Evolutionary conservation across 2,888 invertebrate genomes (phyloP), one percentile per base, ranked within the genome.

Genomic region (Epirrita christyi): DNA sequence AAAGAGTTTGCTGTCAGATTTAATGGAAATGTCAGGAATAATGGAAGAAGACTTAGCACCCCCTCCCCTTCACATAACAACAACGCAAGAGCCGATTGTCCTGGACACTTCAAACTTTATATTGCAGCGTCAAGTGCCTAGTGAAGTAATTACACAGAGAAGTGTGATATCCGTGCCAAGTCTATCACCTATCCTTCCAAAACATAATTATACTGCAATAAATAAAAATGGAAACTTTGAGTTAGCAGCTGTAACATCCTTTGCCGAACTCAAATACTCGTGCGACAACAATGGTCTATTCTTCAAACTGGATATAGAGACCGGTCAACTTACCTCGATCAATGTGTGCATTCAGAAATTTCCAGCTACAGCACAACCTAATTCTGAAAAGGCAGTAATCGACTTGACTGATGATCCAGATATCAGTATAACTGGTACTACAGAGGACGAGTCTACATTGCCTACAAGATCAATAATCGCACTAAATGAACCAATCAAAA

Each of bases 21-120:
- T 92, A 61, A 92, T 92, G 92, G 84, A 85, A 78, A 88, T 92
- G 88, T 91, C 91, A 8, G 92, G 92, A 8, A 92, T 92, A 68
- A 81, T 81, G 9, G 71, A 79, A 51, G 88, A 88, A 61, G 90
- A 91, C 53, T 61, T 73, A 4, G 59, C 64, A 34, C 60, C 75
- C 1, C 10, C 49, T 32, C 56, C 59, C 21, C 43, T 56, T 36
- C 37, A 44, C 47, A 34, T 48, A 36, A 11, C 40, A 32, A 10
- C 49, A 13, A 41, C 29, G 21, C 53, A 29, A 51, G 48, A 46
- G 32, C 43, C 53, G 29, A 58, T 58, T 21, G 29, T 58, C 15
- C 38, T 58, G 7, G 58, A 53, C 21, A 53, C 58, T n/a, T 41
- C 41, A 28, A 53, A 58, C 37, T 45, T 58, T 10, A 15, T 42